Percentiles rank a stretch among this genome's conserved stretches.
Conservation (phyloP, 1,140 invertebrate species). For the Bombus fervidus region DNA sequence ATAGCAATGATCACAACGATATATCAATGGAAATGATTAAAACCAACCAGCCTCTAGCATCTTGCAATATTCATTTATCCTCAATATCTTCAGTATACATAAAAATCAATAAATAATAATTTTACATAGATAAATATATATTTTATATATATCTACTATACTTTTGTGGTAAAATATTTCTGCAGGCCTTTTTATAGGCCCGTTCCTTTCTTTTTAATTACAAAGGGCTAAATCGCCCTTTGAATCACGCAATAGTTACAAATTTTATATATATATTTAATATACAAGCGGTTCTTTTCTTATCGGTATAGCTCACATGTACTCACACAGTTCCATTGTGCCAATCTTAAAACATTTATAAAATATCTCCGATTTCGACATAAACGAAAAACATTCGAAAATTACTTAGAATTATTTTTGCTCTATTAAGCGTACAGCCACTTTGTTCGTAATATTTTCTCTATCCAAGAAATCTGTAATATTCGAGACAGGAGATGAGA, state of each 20-base stretch:
- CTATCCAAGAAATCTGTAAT: constrained; percentile 19
- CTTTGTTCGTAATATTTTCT: constrained; percentile 27
- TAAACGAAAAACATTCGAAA: constrained; percentile 42
- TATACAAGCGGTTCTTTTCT: constrained; percentile 62
- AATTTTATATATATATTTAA: constrained; percentile 57
- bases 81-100: constrained; percentile 48
- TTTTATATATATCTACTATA: constrained; percentile 68
- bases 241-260: constrained; percentile 56
- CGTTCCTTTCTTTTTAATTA: constrained; percentile 36
- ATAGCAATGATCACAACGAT: constrained; percentile 7
- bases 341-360: constrained; percentile 30
- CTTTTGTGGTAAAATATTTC: constrained; percentile 80
- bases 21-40: constrained; percentile 36
- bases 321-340: background rate
- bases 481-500: background rate
- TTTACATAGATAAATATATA: constrained; percentile 74
- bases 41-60: constrained; percentile 57
- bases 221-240: constrained; percentile 30
- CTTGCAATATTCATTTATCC: constrained; percentile 56
- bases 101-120: constrained; percentile 77
- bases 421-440: constrained; percentile 26
- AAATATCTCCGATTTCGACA: constrained; percentile 26
- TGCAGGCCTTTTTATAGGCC: constrained; percentile 67
- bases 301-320: constrained; percentile 53
- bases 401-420: constrained; percentile 18